Evolutionary conservation across 1,140 invertebrate genomes (phyloP), one percentile per base, ranked within the genome.

Genomic region (Hirudo medicinalis): DNA sequence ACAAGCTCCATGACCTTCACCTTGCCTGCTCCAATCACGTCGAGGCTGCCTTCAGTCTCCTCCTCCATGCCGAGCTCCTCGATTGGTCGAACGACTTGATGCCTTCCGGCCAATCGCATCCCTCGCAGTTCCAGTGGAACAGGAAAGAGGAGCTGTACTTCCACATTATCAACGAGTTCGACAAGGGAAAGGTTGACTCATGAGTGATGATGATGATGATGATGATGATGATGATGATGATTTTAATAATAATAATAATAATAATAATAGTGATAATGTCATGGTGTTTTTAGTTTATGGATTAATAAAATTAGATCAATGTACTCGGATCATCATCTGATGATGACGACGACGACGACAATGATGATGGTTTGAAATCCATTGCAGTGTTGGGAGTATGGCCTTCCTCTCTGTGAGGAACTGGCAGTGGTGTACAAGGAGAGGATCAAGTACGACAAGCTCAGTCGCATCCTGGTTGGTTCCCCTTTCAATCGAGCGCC

Each of bases 351-450:
- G 55, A 15, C 8, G n/a, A 60, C n/a, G 4, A 6, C 8, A 60
- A 6, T 60, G n/a, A n/a, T 71, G 13, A 17, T 40, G 49, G 20
- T 70, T n/a, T n/a, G 69, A 69, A 70, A 55, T 69, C 67, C 55
- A 70, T 84, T 81, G 27, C 77, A 91, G 86, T 91, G 91, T 75
- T 97, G 93, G 94, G 94, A 97, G 78, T 92, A 94, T 83, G 92
- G 92, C 0, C 89, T 97, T 69, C 91, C 92, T 0, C 78, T 97
- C 32, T 89, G 80, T 74, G 79, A 82, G 71, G 78, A 80, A 71
- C 72, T 82, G 54, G 77, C 79, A 13, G 70, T 72, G 4, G 74
- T 77, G 19, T 80, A 79, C 74, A 78, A 80, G 74, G 75, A 73
- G 27, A 78, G 73, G 36, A 74, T 77, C n/a, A 73, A 77, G 55